Conservation (phyloP, 2,888 invertebrate genomes). For the Tipula confusa region DNA sequence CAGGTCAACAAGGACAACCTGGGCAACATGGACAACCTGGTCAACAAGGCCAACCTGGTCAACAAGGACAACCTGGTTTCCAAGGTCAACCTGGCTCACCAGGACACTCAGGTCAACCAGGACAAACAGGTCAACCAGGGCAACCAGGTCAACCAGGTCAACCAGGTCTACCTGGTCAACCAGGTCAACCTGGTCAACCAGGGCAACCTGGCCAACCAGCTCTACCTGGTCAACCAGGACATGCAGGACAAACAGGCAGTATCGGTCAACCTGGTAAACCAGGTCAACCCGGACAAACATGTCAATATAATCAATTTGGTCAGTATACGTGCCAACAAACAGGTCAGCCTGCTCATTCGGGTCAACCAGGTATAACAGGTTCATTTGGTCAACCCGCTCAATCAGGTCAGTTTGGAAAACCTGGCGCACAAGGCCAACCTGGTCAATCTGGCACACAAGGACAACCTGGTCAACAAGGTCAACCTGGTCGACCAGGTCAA, state of each 20-base stretch:
- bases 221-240: background rate
- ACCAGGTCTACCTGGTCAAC: slow-evolving; percentile 35
- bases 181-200: slow-evolving; percentile 36
- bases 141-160: background rate
- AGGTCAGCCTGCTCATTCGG: slow-evolving; percentile 37
- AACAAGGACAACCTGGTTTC: slow-evolving; percentile 38
- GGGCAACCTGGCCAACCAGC: slow-evolving; percentile 27
- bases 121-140: background rate
- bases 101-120: slow-evolving; percentile 31
- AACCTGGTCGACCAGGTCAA: background rate
- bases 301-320: no score
- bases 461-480: background rate
- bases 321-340: slow-evolving; percentile 42
- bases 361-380: slow-evolving; percentile 39
- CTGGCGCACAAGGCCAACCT: background rate
- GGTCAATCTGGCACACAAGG: background rate
- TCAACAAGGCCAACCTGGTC: background rate
- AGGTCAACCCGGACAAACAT: background rate
- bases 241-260: slow-evolving; percentile 27
- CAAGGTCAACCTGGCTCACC: slow-evolving; percentile 36
- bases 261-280: slow-evolving; percentile 39
- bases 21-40: background rate
- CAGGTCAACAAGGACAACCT: slow-evolving; percentile 34
- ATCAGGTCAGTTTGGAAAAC: background rate
- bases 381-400: slow-evolving; percentile 43